Evolutionary conservation across 2,113 vertebrate species (phyloP).

Genomic region (Dryoscopus gambensis): DNA sequence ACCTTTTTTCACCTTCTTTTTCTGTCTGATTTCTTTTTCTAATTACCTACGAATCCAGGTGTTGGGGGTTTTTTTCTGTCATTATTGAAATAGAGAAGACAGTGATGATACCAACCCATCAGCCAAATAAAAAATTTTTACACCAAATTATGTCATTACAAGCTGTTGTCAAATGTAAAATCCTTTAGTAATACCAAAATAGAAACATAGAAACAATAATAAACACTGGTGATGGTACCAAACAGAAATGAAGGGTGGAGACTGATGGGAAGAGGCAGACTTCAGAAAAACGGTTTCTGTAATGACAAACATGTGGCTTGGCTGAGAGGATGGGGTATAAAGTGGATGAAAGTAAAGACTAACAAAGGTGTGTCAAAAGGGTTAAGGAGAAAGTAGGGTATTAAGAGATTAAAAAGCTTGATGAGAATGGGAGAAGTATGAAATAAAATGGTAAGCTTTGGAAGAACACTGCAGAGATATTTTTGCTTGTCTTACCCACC

Average conservation of each 20-base stretch:
- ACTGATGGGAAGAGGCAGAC: background rate
- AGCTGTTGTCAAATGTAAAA: background rate
- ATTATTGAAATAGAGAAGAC: background rate
- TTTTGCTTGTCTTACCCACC: background rate
- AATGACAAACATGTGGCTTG: background rate
- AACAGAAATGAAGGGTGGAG: background rate
- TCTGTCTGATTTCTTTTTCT: background rate
- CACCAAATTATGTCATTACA: background rate
- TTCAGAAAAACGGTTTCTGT: background rate
- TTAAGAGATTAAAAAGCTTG: background rate
- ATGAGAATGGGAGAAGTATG: background rate
- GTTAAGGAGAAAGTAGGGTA: background rate
- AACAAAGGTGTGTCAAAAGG: background rate
- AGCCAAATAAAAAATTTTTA: background rate
- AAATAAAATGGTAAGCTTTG: background rate
- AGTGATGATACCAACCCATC: background rate
- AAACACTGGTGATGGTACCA: background rate
- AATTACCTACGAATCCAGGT: background rate
- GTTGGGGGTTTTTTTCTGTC: rapidly evolving
- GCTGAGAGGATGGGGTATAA: background rate
- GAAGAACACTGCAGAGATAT: background rate
- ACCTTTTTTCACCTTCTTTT: background rate
- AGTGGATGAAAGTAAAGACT: background rate
- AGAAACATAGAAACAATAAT: background rate
- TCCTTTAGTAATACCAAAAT: background rate